Base-by-base conservation (phyloP, 1,140 invertebrate genomes). In the Diorhabda carinulata region DNA sequence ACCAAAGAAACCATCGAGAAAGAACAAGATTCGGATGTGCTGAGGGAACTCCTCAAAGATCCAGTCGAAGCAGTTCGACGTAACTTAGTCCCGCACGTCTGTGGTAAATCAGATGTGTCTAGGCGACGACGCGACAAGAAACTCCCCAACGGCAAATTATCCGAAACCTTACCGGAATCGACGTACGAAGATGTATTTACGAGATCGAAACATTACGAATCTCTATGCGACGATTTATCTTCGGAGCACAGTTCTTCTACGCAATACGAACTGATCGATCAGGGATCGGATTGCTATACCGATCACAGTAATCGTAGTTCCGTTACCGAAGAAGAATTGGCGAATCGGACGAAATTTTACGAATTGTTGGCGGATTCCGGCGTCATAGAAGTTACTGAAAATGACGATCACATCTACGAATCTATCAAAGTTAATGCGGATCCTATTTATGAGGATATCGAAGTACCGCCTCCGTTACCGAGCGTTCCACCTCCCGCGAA, bases 371-470 rank as follows among this genome's bases (percentile, higher is more conserved):
- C 88, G 4, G 88, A 89, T 74, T 86, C 87, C 25, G 87, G 86
- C 2, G 76, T 88, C 67, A 86, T 88, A 41, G 88, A 88, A 80
- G 85, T 87, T 10, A 81, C 84, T 2, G 86, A 87, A 73, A 81
- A 73, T 43, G 85, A 87, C 66, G 87, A 89, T 73, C 88, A 93
- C 83, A 88, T 91, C 66, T 93, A 93, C 72, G 92, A 93, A 77
- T 87, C 90, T 25, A 92, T 93, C 43, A 85, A 89, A 57, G 74
- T 84, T n/a, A 87, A 87, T 69, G 83, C 78, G 60, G 92, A 95
- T 82, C 92, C 92, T 3, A 95, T 95, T 77, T 95, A 95, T 78
- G 93, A 95, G 82, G 93, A 95, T 82, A 92, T 94, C 6, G 91
- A 92, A 72, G 89, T 91, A 73, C 91, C 91, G 5, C 91, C 90